Percentiles rank a stretch among this genome's conserved stretches.
phyloP scores from a whole-genome alignment of 2,113 vertebrate genomes.

The Brienomyrus brachyistius region DNA sequence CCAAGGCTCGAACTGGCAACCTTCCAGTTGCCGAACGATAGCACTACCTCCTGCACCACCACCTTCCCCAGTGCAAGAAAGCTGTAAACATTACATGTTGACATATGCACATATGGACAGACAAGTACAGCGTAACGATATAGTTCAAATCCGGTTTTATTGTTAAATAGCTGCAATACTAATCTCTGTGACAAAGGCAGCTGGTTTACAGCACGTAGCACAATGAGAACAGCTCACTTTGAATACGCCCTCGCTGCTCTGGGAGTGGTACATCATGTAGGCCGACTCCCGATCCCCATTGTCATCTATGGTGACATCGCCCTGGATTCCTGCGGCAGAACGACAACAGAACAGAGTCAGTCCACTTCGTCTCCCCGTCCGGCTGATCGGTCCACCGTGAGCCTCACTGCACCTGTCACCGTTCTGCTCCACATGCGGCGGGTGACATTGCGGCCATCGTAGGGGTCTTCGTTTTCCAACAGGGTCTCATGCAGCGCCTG shows the following conservation, averaged over 20 bases:
- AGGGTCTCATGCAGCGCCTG: conserved; percentile 37
- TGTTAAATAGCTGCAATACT: background rate
- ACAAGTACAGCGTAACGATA: background rate
- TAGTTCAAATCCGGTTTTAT: background rate
- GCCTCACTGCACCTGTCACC: conserved; percentile 26
- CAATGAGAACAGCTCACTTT: conserved; percentile 17
- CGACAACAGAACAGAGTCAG: background rate
- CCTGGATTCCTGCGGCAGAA: conserved; percentile 31
- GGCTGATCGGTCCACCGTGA: background rate
- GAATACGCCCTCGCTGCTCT: conserved; percentile 23
- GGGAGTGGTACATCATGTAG: conserved; percentile 39
- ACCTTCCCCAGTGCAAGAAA: background rate
- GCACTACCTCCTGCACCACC: too few species aligned
- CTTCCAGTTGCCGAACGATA: too few species aligned
- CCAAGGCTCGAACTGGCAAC: too few species aligned
- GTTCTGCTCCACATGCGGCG: conserved; percentile 38
- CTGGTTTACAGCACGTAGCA: background rate
- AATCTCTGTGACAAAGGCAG: background rate
- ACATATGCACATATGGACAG: background rate
- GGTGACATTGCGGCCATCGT: conserved; percentile 30
- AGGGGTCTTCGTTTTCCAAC: conserved; percentile 33
- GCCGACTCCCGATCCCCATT: conserved; percentile 38
- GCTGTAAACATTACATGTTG: background rate
- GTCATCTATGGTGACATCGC: conserved; percentile 40
- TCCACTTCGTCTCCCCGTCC: background rate